Percentiles rank a stretch among this genome's conserved stretches.
These are phyloP conservation scores for Tenthredo notha DNA, from an alignment of 2,888 invertebrate genomes.

Conservation along the genomic window DNA sequence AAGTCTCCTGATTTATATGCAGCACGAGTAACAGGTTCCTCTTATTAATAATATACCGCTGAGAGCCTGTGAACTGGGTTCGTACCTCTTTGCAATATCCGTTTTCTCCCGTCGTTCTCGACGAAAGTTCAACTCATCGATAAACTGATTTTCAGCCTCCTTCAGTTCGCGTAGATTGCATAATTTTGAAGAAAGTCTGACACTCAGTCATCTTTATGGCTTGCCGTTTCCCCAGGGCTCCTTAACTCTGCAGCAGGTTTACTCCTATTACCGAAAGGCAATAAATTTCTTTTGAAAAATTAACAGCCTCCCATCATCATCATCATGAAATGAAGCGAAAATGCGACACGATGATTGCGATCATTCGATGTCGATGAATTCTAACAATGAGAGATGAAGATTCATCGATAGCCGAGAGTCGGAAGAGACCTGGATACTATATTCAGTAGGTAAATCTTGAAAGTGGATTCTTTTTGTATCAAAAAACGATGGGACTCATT, in stretches of 20 bases:
- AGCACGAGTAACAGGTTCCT: slow-evolving; percentile 45
- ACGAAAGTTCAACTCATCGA: slow-evolving; percentile 34
- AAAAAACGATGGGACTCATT: slow-evolving; percentile 21
- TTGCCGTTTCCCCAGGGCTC: not conserved
- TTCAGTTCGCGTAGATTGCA: slow-evolving; percentile 17
- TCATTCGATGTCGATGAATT: not conserved
- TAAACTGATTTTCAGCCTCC: slow-evolving; percentile 25
- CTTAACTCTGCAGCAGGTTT: not conserved
- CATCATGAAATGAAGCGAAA: not conserved
- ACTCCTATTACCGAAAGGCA: not conserved
- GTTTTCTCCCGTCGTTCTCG: slow-evolving; percentile 1
- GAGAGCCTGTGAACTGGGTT: slow-evolving; percentile 47
- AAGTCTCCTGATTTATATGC: slow-evolving; percentile 42
- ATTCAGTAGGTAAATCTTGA: not conserved
- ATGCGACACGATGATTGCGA: not conserved
- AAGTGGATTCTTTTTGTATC: not conserved
- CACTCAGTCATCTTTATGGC: slow-evolving; percentile 10
- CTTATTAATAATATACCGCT: slow-evolving; percentile 50
- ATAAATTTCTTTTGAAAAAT: not conserved
- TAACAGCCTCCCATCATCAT: not conserved
- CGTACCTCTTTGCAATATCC: slow-evolving; percentile 38
- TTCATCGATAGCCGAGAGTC: not conserved
- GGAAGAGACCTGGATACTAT: not conserved
- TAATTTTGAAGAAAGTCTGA: slow-evolving; percentile 22
- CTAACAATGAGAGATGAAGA: not conserved